phyloP scores from a whole-genome alignment of 2,888 invertebrate species.

The Hemaris fuciformis region DNA sequence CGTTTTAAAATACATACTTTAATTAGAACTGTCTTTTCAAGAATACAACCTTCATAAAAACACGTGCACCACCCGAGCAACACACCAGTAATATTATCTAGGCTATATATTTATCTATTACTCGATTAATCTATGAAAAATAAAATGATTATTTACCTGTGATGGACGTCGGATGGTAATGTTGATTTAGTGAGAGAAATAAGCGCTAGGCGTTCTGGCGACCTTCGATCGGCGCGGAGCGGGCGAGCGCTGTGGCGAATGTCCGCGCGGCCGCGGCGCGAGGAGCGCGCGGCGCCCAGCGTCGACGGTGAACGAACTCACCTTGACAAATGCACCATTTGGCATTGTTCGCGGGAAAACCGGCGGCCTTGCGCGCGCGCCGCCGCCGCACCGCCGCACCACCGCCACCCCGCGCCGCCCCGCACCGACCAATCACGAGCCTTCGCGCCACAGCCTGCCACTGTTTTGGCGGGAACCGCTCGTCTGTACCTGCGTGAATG shows the following conservation, averaged over 20 bases:
- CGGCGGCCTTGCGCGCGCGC: constrained; percentile 79
- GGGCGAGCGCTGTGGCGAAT: constrained; percentile 63
- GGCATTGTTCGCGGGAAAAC: constrained; percentile 82
- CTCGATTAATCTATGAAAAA: constrained; percentile 28
- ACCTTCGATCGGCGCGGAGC: constrained; percentile 70
- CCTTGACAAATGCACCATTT: constrained; percentile 83
- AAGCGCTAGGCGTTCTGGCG: constrained; percentile 64
- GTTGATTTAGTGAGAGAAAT: constrained; percentile 52
- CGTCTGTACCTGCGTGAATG: constrained; percentile 40
- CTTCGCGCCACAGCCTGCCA: constrained; percentile 79
- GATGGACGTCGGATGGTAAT: constrained; percentile 61
- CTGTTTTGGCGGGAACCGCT: constrained; percentile 69
- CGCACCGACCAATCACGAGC: constrained; percentile 64
- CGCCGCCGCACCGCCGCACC: constrained; percentile 42
- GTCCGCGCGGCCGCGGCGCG: constrained; percentile 35
- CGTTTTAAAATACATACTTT: no score
- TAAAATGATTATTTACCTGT: constrained; percentile 67
- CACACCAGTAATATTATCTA: background rate
- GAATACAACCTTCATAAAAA: background rate
- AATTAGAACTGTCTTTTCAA: background rate
- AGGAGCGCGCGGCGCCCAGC: constrained; percentile 59
- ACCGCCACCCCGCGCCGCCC: constrained; percentile 50
- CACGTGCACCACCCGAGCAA: background rate
- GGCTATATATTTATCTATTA: no score
- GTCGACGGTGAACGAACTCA: constrained; percentile 81